phyloP scores from a whole-genome alignment of 2,797 vertebrate genomes.

The Acridotheres tristis region DNA sequence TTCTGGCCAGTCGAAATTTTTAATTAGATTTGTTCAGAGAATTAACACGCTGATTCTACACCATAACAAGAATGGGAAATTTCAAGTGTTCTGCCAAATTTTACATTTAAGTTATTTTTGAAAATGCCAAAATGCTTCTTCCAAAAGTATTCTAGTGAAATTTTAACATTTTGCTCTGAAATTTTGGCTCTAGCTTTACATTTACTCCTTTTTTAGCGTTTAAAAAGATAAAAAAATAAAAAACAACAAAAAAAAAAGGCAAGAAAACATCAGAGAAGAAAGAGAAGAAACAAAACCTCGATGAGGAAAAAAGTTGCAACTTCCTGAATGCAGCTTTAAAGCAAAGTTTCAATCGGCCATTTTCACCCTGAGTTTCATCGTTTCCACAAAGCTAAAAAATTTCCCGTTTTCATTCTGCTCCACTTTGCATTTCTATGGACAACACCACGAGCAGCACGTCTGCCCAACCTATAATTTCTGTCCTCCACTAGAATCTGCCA shows the following conservation, averaged over 20 bases:
- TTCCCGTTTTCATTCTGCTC: background rate
- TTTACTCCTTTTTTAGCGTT: background rate
- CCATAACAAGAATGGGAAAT: background rate
- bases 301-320: background rate
- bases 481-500: background rate
- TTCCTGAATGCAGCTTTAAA: background rate
- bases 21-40: background rate
- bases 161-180: background rate
- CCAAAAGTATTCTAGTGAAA: background rate
- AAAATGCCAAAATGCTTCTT: background rate
- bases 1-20: background rate
- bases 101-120: background rate
- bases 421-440: background rate
- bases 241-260: background rate
- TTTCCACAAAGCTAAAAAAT: background rate
- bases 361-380: background rate
- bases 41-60: background rate
- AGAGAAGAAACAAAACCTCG: background rate
- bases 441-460: background rate
- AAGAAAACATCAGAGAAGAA: background rate
- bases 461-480: background rate
- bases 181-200: background rate
- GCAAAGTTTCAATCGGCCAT: background rate
- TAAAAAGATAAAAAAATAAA: no score
- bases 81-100: background rate